phyloP scores from a whole-genome alignment of 2,797 vertebrate species.

The Acanthiza pusilla region DNA sequence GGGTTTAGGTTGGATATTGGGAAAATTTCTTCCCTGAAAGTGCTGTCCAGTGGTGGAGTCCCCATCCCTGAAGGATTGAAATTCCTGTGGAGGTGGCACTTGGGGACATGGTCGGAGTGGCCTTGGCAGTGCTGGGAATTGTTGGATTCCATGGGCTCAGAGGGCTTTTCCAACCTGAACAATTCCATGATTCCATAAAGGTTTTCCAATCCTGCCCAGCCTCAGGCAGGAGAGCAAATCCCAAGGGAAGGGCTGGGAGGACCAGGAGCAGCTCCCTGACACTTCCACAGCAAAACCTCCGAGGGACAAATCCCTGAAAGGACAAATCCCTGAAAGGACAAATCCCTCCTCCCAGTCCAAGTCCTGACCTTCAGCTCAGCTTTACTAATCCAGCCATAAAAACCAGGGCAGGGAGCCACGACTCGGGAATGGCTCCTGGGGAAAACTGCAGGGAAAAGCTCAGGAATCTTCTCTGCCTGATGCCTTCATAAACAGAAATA shows the following conservation, averaged over 20 bases:
- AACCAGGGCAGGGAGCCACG: neutral
- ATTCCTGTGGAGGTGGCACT: neutral
- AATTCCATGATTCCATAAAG: neutral
- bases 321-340: neutral
- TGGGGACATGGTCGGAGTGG: neutral
- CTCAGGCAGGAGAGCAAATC: neutral
- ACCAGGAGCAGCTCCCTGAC: neutral
- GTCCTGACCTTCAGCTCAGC: neutral
- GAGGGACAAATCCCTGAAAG: neutral
- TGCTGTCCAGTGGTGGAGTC: neutral
- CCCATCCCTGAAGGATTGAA: neutral
- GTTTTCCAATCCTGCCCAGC: neutral
- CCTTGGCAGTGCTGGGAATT: neutral
- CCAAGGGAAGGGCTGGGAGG: neutral
- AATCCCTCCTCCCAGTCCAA: neutral
- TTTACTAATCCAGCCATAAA: neutral
- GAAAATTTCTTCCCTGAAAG: neutral
- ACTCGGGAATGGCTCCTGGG: neutral
- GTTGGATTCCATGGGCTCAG: neutral
- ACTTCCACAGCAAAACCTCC: neutral
- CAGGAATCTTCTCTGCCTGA: neutral
- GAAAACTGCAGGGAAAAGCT: neutral
- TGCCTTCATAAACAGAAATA: neutral
- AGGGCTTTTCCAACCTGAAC: neutral
- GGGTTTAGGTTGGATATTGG: accelerated